These are phyloP conservation scores for Globodera rostochiensis DNA, from an alignment of 1,140 invertebrate genomes.

Conservation along the genomic window DNA sequence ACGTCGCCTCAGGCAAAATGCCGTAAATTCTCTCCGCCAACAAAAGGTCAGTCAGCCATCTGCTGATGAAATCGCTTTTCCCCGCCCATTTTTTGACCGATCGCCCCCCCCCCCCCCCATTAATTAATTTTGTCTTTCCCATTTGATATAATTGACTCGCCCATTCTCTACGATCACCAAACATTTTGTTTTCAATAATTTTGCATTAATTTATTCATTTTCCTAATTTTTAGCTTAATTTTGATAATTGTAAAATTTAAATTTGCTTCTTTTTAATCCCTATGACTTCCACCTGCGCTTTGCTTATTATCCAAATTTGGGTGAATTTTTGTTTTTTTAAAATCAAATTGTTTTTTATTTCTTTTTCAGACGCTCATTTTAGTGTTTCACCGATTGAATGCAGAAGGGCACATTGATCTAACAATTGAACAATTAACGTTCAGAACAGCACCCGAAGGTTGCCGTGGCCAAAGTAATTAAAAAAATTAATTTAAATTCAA, in stretches of 20 bases:
- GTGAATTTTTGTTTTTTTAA: not conserved
- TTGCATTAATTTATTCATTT: not conserved
- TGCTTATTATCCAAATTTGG: not conserved
- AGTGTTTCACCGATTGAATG: not conserved
- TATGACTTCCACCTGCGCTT: not conserved
- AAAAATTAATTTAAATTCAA: too few species aligned
- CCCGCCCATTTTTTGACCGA: not conserved
- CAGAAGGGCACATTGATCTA: not conserved
- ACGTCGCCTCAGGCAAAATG: not conserved
- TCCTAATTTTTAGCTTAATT: not conserved
- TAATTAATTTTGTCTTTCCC: not conserved
- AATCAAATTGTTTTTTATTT: not conserved
- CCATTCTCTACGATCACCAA: not conserved
- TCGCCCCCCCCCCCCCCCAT: not conserved
- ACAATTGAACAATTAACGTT: not conserved
- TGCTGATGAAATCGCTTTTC: too few species aligned
- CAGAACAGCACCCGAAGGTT: not conserved
- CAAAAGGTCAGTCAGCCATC: not conserved
- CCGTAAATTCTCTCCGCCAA: too few species aligned
- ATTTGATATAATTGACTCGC: not conserved
- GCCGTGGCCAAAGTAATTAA: not conserved
- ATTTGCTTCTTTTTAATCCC: not conserved
- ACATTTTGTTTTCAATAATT: not conserved
- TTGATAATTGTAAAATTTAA: not conserved
- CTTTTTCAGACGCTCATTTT: not conserved